A percentile compares a stretch with the other conserved stretches of the same genome.
These are phyloP conservation scores for Meloidogyne floridensis DNA, from an alignment of 1,140 invertebrate genomes.

Conservation along the genomic window DNA sequence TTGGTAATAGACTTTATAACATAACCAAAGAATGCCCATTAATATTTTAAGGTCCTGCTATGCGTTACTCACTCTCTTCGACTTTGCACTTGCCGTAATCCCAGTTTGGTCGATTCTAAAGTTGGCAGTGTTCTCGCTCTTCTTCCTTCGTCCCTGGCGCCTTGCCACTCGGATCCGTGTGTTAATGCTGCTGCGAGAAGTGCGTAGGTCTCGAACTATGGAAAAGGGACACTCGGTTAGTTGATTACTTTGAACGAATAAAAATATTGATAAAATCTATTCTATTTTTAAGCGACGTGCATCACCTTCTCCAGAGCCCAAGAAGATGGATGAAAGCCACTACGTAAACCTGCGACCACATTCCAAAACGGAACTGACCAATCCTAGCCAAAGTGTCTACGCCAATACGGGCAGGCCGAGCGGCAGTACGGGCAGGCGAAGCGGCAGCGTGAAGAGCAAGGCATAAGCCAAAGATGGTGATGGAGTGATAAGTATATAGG, in stretches of 20 bases:
- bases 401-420: neutral
- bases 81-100: neutral
- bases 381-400: neutral
- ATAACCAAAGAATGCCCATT: neutral
- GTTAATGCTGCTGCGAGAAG: neutral
- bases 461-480: slow-evolving; percentile 5
- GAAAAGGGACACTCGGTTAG: neutral
- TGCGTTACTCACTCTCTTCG: neutral
- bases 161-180: neutral
- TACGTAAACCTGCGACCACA: neutral
- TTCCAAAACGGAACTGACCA: neutral
- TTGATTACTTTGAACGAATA: neutral
- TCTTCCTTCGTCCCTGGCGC: neutral
- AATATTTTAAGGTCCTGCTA: neutral
- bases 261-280: neutral
- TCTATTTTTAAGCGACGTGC: neutral
- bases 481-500: neutral
- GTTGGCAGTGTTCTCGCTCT: neutral
- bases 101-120: neutral
- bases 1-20: neutral
- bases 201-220: neutral
- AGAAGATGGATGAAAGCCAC: neutral
- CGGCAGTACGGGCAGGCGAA: neutral
- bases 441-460: neutral
- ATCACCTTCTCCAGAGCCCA: neutral